Base-by-base conservation (phyloP, 2,113 vertebrate genomes). In the Tyrannus savana region DNA sequence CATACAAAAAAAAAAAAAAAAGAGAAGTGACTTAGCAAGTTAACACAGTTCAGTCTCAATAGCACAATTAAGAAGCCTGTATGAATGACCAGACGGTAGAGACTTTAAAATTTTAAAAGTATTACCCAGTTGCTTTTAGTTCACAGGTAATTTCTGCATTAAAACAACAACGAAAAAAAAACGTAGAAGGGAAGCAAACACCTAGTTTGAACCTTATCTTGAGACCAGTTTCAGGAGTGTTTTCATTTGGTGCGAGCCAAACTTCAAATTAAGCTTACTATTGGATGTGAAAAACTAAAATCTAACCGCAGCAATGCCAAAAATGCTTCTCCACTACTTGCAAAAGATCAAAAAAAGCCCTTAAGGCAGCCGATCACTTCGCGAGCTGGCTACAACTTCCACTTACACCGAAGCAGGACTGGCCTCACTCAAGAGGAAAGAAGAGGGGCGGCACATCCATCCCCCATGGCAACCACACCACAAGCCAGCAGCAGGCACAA, bases 281-380 rank as follows among this genome's bases (percentile, higher is more conserved):
- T 39, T 92, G 82, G n/a, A 91, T 21, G 52, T 8, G 71, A 73
- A 86, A 90, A 81, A 86, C 41, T n/a, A 63, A 80, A 85, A 87
- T 18, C 31, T 33, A 90, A 93, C 90, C 8, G 3, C 83, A 89
- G 78, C 50, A 94, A 84, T 41, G 79, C 30, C 44, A 87, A 73
- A 95, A 94, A 89, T 46, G 89, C 42, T 79, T 89, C 47, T 67
- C 22, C 35, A 7, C 37, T 68, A 52, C 42, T 91, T 53, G 66
- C 31, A 84, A 56, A 74, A 85, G 75, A 85, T 42, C 7, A 28
- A 28, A 53, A 82, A 83, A 52, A 66, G 21, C 56, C 59, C 68
- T 55, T 27, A 78, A 59, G 72, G 77, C n/a, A 83, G 63, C 13
- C 35, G 27, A 63, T 28, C 23, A 6, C 16, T 50, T 5, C 23